Evolutionary conservation across 2,797 vertebrate genomes (phyloP).

Genomic region (Atherinosoma microstoma): DNA sequence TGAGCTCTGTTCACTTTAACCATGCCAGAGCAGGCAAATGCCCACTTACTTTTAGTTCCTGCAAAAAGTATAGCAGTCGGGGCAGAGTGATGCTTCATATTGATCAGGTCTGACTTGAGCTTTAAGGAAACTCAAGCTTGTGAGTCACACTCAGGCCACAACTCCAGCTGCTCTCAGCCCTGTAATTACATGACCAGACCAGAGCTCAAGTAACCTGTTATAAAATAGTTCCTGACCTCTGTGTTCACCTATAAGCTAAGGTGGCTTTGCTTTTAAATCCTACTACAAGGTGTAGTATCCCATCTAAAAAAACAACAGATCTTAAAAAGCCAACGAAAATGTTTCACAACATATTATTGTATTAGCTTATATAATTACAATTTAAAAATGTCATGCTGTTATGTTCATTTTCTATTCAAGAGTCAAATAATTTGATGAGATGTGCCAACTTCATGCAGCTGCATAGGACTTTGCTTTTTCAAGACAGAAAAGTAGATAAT

Average conservation of each 20-base stretch:
- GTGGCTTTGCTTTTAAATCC: conserved; percentile 54
- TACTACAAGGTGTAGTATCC: conserved; percentile 31
- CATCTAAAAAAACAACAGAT: not conserved
- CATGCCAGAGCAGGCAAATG: conserved; percentile 36
- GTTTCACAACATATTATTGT: not conserved
- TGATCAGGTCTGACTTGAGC: conserved; percentile 52
- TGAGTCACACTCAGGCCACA: conserved; percentile 41
- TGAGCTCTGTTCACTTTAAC: conserved; percentile 54
- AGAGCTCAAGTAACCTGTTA: conserved; percentile 60
- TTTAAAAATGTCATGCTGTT: not conserved
- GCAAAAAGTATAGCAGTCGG: conserved; percentile 47
- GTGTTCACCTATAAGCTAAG: conserved; percentile 54
- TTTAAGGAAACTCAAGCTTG: conserved; percentile 64
- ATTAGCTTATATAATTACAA: conserved; percentile 1
- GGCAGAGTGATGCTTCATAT: conserved; percentile 52
- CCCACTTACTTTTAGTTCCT: conserved; percentile 30
- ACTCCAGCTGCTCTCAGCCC: conserved; percentile 40
- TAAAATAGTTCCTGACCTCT: conserved; percentile 55
- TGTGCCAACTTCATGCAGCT: conserved; percentile 4
- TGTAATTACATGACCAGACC: conserved; percentile 50
- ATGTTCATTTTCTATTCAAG: conserved; percentile 3
- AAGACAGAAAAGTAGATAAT: conserved; percentile 30
- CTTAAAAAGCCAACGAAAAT: not conserved
- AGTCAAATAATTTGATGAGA: conserved; percentile 19
- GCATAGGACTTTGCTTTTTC: conserved; percentile 27